phyloP scores from a whole-genome alignment of 2,113 vertebrate species.

The Phaethon lepturus region DNA sequence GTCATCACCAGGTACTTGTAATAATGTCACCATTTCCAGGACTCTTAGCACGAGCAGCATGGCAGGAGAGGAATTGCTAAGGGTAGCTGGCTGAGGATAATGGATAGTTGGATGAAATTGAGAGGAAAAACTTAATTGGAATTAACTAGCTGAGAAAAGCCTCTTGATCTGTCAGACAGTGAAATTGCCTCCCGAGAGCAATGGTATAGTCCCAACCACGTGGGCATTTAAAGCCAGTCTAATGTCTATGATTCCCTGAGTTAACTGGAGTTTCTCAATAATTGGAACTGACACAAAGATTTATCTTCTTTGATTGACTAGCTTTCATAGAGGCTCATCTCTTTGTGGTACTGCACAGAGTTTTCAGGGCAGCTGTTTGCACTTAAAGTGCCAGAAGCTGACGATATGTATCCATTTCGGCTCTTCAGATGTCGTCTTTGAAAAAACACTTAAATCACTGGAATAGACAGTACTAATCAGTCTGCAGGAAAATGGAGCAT shows the following conservation, averaged over 20 bases:
- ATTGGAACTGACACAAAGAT: constrained; percentile 52
- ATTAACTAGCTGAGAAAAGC: constrained; percentile 65
- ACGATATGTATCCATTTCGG: constrained; percentile 59
- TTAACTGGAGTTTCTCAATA: constrained; percentile 51
- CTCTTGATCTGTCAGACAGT: constrained; percentile 61
- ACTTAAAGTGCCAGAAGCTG: constrained; percentile 67
- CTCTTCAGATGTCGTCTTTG: constrained; percentile 45
- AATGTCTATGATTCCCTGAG: constrained; percentile 40
- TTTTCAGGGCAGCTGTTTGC: constrained; percentile 63
- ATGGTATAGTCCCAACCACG: constrained; percentile 27
- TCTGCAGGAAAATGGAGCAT: constrained; percentile 56
- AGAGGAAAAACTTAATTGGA: constrained; percentile 67
- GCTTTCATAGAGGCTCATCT: constrained; percentile 46
- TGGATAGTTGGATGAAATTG: constrained; percentile 53
- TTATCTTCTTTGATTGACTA: constrained; percentile 65
- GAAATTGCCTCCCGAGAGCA: constrained; percentile 53
- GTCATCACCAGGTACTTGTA: constrained; percentile 3
- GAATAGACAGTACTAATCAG: constrained; percentile 48
- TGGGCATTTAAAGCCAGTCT: constrained; percentile 56
- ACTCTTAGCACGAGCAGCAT: background rate
- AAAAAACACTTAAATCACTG: constrained; percentile 53
- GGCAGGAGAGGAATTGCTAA: background rate
- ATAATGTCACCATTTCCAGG: constrained; percentile 31
- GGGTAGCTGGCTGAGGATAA: constrained; percentile 37
- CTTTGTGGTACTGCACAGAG: constrained; percentile 38